Conservation (phyloP, 1,140 invertebrate genomes). For the Zophobas atratus region DNA sequence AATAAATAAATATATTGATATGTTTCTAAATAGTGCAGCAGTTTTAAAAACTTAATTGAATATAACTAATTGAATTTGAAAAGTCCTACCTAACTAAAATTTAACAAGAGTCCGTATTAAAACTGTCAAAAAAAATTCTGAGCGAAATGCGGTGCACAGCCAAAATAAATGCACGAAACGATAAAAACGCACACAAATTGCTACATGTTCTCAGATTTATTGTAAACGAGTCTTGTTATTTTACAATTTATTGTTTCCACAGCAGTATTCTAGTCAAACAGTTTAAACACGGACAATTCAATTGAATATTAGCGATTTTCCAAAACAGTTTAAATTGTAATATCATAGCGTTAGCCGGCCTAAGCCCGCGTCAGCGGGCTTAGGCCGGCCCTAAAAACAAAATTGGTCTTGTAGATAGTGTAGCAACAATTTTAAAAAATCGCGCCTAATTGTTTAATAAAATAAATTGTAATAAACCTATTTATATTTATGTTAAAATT, state of each 20-base stretch:
- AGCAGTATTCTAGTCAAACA: constrained; percentile 43
- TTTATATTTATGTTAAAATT: constrained; percentile 55
- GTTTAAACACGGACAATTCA: constrained; percentile 51
- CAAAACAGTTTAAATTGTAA: constrained; percentile 18
- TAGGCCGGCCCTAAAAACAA: neutral
- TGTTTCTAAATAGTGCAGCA: constrained; percentile 56
- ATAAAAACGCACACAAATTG: neutral
- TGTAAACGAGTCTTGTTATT: constrained; percentile 4
- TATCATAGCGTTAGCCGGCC: neutral
- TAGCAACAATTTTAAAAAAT: constrained; percentile 34
- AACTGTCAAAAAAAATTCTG: constrained; percentile 22
- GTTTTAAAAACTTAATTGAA: constrained; percentile 37
- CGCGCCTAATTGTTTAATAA: constrained; percentile 38
- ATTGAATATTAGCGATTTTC: constrained; percentile 38
- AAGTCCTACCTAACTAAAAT: constrained; percentile 46
- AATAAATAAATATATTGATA: constrained; percentile 58
- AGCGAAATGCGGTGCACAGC: constrained; percentile 28
- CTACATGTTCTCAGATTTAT: neutral
- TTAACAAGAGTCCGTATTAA: constrained; percentile 40
- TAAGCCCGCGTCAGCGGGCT: neutral
- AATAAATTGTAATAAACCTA: constrained; percentile 50
- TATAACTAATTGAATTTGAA: constrained; percentile 42
- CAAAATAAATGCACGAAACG: constrained; percentile 31
- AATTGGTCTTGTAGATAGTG: constrained; percentile 19
- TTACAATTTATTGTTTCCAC: constrained; percentile 45